These are phyloP conservation scores for Brachionus asplanchnoidis DNA, from an alignment of 1,140 invertebrate genomes.

Conservation along the genomic window DNA sequence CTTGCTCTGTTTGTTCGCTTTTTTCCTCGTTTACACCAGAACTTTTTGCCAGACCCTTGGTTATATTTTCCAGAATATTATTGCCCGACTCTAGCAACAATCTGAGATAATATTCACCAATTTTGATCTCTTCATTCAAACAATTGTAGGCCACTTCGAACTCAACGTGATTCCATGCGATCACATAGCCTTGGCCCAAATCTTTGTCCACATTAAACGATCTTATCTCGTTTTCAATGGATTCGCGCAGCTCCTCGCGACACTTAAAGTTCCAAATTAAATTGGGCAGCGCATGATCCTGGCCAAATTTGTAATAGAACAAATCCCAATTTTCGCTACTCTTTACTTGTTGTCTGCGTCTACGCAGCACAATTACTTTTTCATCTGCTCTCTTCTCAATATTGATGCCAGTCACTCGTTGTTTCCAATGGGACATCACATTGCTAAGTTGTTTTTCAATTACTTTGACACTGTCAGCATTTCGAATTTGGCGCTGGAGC, in stretches of 20 bases:
- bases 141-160: slow-evolving; percentile 85
- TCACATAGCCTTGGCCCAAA: slow-evolving; percentile 49
- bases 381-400: neutral
- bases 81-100: slow-evolving; percentile 79
- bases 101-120: slow-evolving; percentile 92
- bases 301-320: slow-evolving; percentile 91
- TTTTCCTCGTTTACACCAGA: neutral
- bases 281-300: slow-evolving; percentile 90
- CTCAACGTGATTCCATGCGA: slow-evolving; percentile 96
- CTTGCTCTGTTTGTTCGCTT: neutral
- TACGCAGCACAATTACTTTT: slow-evolving; percentile 69
- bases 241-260: slow-evolving; percentile 83
- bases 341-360: slow-evolving; percentile 82
- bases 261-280: slow-evolving; percentile 99
- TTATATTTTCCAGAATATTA: slow-evolving; percentile 28
- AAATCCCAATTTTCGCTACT: slow-evolving; percentile 75
- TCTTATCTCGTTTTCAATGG: slow-evolving; percentile 86
- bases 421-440: slow-evolving; percentile 29
- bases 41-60: slow-evolving; percentile 11
- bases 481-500: slow-evolving; percentile 2
- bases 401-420: neutral
- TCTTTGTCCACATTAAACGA: slow-evolving; percentile 84
- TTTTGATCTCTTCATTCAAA: slow-evolving; percentile 89
- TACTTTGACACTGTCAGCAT: neutral
- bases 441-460: slow-evolving; percentile 40